Conservation (phyloP, 2,888 invertebrate genomes). For the Encarsia formosa region DNA sequence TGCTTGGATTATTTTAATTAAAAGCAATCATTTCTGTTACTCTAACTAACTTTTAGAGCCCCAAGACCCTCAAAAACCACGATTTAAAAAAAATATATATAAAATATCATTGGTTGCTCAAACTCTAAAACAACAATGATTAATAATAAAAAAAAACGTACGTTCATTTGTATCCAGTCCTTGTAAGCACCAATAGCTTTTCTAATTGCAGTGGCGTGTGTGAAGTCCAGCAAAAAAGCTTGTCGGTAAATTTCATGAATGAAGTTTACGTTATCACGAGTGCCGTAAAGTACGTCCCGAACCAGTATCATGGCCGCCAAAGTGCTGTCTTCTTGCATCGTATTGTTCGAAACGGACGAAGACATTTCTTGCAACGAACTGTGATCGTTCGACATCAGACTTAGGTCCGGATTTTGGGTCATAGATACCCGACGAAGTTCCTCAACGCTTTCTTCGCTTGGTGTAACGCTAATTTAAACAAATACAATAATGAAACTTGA, state of each 20-base stretch:
- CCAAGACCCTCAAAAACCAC: too few relatives aligned
- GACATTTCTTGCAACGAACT: slow-evolving; percentile 35
- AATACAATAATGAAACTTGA: not conserved
- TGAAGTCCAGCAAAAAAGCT: slow-evolving; percentile 85
- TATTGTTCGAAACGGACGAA: too few relatives aligned
- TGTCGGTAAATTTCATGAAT: slow-evolving; percentile 91
- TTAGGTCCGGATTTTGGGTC: slow-evolving; percentile 46
- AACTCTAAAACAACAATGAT: too few relatives aligned
- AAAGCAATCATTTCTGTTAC: not conserved
- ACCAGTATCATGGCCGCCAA: slow-evolving; percentile 66
- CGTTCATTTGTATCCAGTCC: slow-evolving; percentile 90
- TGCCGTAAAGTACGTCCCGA: slow-evolving; percentile 80
- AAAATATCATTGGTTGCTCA: too few relatives aligned
- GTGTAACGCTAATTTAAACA: slow-evolving; percentile 42
- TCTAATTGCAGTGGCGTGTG: slow-evolving; percentile 80
- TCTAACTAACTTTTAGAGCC: too few relatives aligned
- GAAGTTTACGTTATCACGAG: slow-evolving; percentile 88
- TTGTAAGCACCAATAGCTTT: slow-evolving; percentile 89
- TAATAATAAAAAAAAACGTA: too few relatives aligned
- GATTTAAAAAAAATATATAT: too few relatives aligned
- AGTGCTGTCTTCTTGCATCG: slow-evolving; percentile 44
- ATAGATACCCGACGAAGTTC: slow-evolving; percentile 51
- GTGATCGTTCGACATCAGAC: slow-evolving; percentile 42
- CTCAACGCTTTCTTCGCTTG: slow-evolving; percentile 49
- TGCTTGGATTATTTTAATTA: not conserved